phyloP scores from a whole-genome alignment of 2,888 invertebrate genomes.

The Xanthostigma xanthostigma region DNA sequence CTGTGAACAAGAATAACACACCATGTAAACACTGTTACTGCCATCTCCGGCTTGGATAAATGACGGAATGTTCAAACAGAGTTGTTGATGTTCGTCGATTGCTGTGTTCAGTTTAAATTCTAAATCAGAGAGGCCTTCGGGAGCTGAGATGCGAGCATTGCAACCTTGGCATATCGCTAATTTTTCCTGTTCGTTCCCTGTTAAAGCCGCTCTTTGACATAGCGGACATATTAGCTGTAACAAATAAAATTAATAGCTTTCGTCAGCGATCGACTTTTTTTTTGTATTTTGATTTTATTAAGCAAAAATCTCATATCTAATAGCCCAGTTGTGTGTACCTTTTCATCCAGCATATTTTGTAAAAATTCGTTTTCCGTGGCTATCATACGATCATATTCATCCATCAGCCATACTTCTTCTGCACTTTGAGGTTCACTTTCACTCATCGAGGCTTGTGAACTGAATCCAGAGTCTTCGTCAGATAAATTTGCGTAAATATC shows the following conservation, averaged over 20 bases:
- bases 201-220: background rate
- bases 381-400: constrained; percentile 1
- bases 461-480: background rate
- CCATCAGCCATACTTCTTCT: constrained; percentile 1
- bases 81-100: background rate
- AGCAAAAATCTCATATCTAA: no score
- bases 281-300: no score
- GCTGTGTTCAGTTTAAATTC: background rate
- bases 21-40: background rate
- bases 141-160: background rate
- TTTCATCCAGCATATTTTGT: background rate
- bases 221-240: constrained; percentile 2
- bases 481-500: background rate
- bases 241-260: background rate
- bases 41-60: background rate
- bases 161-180: constrained; percentile 1
- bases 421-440: background rate
- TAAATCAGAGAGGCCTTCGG: constrained; percentile 1
- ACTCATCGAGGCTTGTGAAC: background rate
- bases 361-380: background rate
- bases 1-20: constrained; percentile 1
- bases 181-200: background rate
- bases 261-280: no score
- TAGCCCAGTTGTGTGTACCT: background rate
- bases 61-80: background rate